Percentiles rank a stretch among this genome's conserved stretches.
Conservation (phyloP, 2,113 vertebrate species). For the Craseonycteris thonglongyai region DNA sequence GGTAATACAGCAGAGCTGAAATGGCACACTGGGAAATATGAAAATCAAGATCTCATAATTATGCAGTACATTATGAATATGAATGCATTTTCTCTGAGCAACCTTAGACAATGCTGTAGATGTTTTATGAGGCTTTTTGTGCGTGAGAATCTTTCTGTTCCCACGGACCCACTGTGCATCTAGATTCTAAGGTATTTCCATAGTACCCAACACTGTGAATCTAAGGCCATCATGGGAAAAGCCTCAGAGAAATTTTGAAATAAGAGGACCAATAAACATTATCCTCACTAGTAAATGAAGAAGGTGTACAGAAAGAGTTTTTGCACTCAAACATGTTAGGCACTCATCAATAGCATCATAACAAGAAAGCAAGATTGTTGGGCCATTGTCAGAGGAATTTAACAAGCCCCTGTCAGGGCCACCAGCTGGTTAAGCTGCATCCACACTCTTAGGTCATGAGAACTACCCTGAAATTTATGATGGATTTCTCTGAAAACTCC, state of each 20-base stretch:
- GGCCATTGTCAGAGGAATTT: background rate
- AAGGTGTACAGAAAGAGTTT: background rate
- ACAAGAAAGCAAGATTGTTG: background rate
- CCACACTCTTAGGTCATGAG: background rate
- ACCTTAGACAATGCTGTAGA: constrained; percentile 60
- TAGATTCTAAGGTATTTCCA: constrained; percentile 53
- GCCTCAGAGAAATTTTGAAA: constrained; percentile 1
- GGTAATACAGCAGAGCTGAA: background rate
- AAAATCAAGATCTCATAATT: constrained; percentile 60
- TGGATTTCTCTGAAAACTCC: background rate
- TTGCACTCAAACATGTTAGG: background rate
- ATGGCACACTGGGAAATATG: constrained; percentile 54
- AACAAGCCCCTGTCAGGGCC: background rate
- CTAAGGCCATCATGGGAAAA: constrained; percentile 8
- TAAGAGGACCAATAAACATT: background rate
- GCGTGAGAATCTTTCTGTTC: constrained; percentile 55
- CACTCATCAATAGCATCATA: background rate
- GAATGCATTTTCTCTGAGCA: constrained; percentile 63
- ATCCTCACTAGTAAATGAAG: background rate
- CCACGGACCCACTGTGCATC: constrained; percentile 33
- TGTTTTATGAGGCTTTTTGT: constrained; percentile 10
- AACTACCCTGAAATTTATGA: background rate
- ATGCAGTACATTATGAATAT: constrained; percentile 60
- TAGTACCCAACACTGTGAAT: constrained; percentile 26
- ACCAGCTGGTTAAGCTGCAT: background rate